A percentile compares a stretch with the other conserved stretches of the same genome.
phyloP scores from a whole-genome alignment of 2,888 invertebrate genomes.

The Anaspis maculata region DNA sequence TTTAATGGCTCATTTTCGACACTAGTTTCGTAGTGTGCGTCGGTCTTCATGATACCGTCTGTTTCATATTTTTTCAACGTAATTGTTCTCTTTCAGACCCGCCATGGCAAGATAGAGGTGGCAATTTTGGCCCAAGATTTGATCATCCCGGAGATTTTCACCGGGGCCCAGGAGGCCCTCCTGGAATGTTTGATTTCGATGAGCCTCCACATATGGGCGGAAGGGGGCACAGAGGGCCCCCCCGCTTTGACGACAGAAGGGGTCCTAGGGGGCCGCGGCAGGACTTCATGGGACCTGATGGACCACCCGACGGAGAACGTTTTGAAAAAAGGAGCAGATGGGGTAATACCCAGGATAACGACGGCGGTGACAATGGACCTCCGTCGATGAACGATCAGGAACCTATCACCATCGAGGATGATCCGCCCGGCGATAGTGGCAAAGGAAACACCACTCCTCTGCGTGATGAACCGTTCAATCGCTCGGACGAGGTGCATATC shows the following conservation, averaged over 20 bases:
- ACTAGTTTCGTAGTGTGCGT: too few species aligned
- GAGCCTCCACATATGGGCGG: conserved; percentile 16
- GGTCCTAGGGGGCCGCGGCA: conserved; percentile 8
- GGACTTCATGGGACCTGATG: conserved; percentile 3
- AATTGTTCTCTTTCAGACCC: conserved; percentile 18
- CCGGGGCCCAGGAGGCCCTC: conserved; percentile 28
- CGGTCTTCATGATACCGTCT: too few species aligned
- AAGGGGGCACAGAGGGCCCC: conserved; percentile 22
- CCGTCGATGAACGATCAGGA: neutral
- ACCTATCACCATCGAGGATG: too few species aligned
- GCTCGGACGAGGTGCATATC: conserved; percentile 5
- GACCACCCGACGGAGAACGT: conserved; percentile 9
- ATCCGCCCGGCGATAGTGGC: too few species aligned
- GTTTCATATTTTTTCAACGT: neutral
- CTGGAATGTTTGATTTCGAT: conserved; percentile 24
- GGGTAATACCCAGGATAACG: conserved; percentile 12
- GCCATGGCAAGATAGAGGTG: conserved; percentile 38
- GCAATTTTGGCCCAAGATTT: conserved; percentile 29
- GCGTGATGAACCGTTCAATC: conserved; percentile 16
- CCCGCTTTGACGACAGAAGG: conserved; percentile 16
- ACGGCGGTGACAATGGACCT: neutral
- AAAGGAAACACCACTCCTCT: conserved; percentile 20
- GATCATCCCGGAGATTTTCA: conserved; percentile 32
- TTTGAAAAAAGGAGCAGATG: conserved; percentile 19
- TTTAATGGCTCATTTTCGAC: too few species aligned